Base-by-base conservation (phyloP, 2,113 vertebrate genomes). In the Anser brachyrhynchus region DNA sequence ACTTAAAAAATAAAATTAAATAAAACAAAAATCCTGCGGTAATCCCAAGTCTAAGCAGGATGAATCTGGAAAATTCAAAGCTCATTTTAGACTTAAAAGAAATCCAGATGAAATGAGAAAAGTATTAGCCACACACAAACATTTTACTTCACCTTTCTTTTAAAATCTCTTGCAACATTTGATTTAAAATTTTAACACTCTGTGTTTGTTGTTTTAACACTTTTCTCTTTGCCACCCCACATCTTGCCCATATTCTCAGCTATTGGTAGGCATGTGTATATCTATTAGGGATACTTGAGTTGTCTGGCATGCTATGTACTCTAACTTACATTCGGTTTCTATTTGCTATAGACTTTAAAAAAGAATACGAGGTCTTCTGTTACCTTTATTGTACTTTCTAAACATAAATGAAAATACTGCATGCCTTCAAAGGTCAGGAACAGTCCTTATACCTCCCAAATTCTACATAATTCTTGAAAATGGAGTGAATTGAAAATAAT, bases 191-290 rank as follows among this genome's bases (percentile, higher is more conserved):
- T 83, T 9, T 35, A 65, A 52, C 73, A 25, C 51, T 55, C 35
- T 73, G 64, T 88, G 29, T 64, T 93, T 76, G 37, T 76, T 86
- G 62, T 49, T 90, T 65, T 41, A 55, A 84, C 26, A 76, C 17
- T 39, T 70, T 86, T 64, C 12, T 72, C 54, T 81, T 87, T 72
- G 86, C 59, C 76, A 84, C 83, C 83, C 72, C 82, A 71, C 92
- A 92, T 95, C 84, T 54, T 87, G 81, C 89, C 39, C 64, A 3
- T 57, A 65, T 39, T 70, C 76, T 92, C 79, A 96, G 64, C 90
- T 87, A 86, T 1, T 57, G 57, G 33, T 41, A 74, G 33, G 59
- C 37, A 51, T 51, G 35, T 67, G 46, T 83, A 67, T 39, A 46
- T 94, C 62, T 69, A 9, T 79, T n/a, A 79, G 35, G 72, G 72